Conservation (phyloP, 92 coral and sea anemone species). For the Zoanthus sansibaricus region DNA sequence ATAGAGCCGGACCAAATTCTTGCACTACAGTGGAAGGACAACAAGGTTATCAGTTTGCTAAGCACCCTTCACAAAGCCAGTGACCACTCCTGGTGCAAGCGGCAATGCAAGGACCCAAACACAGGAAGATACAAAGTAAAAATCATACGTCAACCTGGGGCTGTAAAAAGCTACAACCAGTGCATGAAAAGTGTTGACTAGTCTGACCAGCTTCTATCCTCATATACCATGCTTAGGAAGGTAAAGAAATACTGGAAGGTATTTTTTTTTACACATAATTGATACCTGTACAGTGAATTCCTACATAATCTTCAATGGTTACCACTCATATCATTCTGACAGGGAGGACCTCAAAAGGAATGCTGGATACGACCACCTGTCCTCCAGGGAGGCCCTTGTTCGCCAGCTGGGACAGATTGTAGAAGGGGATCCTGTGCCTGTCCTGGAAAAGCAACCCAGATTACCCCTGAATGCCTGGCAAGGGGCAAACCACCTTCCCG, state of each 20-base stretch:
- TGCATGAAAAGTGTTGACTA: conserved; percentile 53
- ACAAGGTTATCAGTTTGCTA: conserved; percentile 43
- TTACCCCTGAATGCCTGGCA: conserved; percentile 44
- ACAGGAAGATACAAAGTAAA: conserved; percentile 41
- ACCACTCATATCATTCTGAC: conserved; percentile 9
- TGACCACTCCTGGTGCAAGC: neutral
- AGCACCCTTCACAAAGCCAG: conserved; percentile 32
- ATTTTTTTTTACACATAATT: conserved; percentile 52
- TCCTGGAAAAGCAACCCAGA: conserved; percentile 30
- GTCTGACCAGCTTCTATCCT: conserved; percentile 54
- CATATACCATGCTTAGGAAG: conserved; percentile 39
- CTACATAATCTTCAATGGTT: conserved; percentile 21
- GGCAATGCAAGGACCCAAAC: conserved; percentile 21
- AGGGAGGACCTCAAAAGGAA: conserved; percentile 24
- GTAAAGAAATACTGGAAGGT: conserved; percentile 53
- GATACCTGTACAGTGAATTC: conserved; percentile 47
- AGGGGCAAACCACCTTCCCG: conserved; percentile 44
- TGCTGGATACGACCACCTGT: conserved; percentile 3
- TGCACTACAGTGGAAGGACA: conserved; percentile 52
- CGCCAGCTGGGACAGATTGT: neutral
- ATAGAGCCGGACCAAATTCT: conserved; percentile 22
- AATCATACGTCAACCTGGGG: conserved; percentile 19
- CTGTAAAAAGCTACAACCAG: conserved; percentile 37
- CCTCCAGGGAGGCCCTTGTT: conserved; percentile 1
- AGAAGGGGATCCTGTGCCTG: conserved; percentile 16